These are phyloP conservation scores for Myodes glareolus DNA, from an alignment of 2,113 vertebrate species.

Conservation along the genomic window DNA sequence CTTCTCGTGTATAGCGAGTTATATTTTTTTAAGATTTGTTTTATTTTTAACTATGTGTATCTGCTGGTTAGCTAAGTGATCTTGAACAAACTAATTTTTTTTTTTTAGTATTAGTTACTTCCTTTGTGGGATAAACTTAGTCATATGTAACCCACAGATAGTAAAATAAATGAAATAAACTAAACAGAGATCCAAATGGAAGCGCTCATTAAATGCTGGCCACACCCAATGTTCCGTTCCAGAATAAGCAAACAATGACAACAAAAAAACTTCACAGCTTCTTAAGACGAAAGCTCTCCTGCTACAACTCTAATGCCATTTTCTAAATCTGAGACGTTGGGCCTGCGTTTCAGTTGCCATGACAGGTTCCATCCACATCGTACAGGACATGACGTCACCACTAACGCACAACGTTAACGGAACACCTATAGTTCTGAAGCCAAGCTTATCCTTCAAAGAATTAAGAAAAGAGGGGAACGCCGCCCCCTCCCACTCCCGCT, in stretches of 20 bases:
- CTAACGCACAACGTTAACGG: neutral
- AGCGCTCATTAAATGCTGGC: neutral
- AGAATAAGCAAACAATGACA: too few relatives aligned
- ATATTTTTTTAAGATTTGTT: neutral
- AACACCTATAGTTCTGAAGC: neutral
- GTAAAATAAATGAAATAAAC: neutral
- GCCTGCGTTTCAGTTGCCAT: neutral
- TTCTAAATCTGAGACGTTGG: neutral
- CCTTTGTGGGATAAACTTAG: too few relatives aligned
- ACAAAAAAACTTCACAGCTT: neutral
- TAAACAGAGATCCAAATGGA: neutral
- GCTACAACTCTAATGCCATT: neutral
- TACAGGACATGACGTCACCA: neutral
- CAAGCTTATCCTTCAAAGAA: too few relatives aligned
- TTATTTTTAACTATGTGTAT: neutral
- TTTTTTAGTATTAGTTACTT: neutral
- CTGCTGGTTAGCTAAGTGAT: neutral
- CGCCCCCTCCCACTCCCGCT: rapidly evolving
- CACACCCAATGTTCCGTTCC: neutral
- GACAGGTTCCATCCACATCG: neutral
- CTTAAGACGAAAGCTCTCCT: neutral
- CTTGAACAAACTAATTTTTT: neutral
- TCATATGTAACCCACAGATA: neutral
- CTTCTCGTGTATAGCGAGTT: neutral
- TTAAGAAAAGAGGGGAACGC: neutral